Base-by-base conservation (phyloP, 2,797 vertebrate species). In the Rhabdophis nuchalis region DNA sequence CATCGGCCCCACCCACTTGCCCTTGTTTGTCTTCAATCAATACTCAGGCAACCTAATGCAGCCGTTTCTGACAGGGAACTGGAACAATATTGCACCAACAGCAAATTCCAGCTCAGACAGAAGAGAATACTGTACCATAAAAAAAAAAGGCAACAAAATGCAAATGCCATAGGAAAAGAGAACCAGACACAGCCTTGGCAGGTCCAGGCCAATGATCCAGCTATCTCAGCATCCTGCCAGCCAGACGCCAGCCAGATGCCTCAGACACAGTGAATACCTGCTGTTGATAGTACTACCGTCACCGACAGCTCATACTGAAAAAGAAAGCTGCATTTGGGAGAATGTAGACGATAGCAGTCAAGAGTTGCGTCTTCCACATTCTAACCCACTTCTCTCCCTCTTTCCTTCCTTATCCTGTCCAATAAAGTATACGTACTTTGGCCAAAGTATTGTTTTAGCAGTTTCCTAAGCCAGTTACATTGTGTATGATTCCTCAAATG, bases 51-150 rank as follows among this genome's bases (percentile, higher is more conserved):
- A 50, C 46, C 0, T 7, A 18, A 4, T 5, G 20, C n/a, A 53
- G 58, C 18, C 12, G 5, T 14, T 41, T 68, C 29, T 29, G 56
- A 29, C 13, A 10, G 52, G 64, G 23, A 50, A 3, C 85, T 93
- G 86, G 87, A 93, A 90, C 4, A 86, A 90, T 90, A 87, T 3
- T 87, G 92, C 92, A 60, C 9, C 0, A 20, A 12, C 89, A 87
- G 92, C 92, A 92, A 41, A 90, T 8, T 56, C 86, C 64, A 1
- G 85, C 54, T 82, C 56, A 57, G 54, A 82, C 20, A 82, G 36
- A 82, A 29, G 32, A 61, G 58, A 32, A 36, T 52, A 58, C 64
- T 72, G 32, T 72, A 18, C 41, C 87, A 41, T 68, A 1, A 25
- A 36, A 27, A 57, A 41, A 53, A 53, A n/a, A 29, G 29, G 25